Percentiles rank a stretch among this genome's conserved stretches.
phyloP scores from a whole-genome alignment of 2,797 vertebrate species.

The Notamacropus eugenii region DNA sequence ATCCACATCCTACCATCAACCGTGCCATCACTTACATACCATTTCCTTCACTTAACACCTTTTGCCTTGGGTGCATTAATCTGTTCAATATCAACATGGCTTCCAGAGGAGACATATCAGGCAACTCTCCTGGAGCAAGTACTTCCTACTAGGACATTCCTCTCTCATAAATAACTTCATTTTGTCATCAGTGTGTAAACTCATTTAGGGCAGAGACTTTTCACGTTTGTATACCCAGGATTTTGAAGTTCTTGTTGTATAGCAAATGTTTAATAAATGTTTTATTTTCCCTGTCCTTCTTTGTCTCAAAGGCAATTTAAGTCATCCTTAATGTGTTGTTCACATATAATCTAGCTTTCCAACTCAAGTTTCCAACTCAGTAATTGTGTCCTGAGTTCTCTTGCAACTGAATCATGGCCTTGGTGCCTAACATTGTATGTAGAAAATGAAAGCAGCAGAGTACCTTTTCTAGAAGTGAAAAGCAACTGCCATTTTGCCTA shows the following conservation, averaged over 20 bases:
- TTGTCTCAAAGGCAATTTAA: not conserved
- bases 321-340: not conserved
- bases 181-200: not conserved
- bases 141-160: not conserved
- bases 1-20: not conserved
- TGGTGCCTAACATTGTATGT: not conserved
- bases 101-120: not conserved
- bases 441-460: not conserved
- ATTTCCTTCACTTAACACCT: not conserved
- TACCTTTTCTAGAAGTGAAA: not conserved
- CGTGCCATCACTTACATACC: not conserved
- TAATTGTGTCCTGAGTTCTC: not conserved
- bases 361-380: not conserved
- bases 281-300: not conserved
- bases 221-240: not conserved
- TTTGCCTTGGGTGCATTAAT: not conserved
- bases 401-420: not conserved
- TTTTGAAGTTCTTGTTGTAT: not conserved
- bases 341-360: constrained; percentile 13
- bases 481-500: constrained; percentile 9
- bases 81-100: not conserved
- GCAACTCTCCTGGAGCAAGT: not conserved
- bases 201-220: not conserved
- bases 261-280: not conserved
- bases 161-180: not conserved